Conservation (phyloP, 2,888 invertebrate genomes). For the Urechis unicinctus region DNA sequence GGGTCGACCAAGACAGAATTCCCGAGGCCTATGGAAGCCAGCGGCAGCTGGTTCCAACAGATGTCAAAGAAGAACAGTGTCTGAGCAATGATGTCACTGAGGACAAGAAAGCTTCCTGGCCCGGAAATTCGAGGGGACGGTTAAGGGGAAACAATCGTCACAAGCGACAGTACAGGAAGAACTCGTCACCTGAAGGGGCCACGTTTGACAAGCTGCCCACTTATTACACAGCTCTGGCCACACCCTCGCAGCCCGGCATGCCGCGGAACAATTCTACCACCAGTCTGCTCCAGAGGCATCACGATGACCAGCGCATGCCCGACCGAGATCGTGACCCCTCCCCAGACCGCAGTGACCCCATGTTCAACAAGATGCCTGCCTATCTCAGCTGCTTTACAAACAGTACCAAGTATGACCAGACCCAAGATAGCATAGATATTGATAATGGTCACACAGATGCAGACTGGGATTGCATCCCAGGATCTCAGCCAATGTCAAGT, state of each 20-base stretch:
- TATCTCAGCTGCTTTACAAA: conserved; percentile 45
- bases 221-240: conserved; percentile 35
- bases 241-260: conserved; percentile 26
- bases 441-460: too few species aligned
- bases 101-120: neutral
- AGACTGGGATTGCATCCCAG: too few species aligned
- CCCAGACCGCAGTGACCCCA: conserved; percentile 16
- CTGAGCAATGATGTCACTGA: neutral
- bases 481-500: too few species aligned
- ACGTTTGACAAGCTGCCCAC: conserved; percentile 38
- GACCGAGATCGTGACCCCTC: conserved; percentile 28
- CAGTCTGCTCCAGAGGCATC: neutral
- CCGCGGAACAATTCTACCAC: neutral
- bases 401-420: conserved; percentile 38
- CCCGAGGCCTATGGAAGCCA: neutral
- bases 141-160: neutral
- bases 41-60: neutral
- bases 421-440: too few species aligned
- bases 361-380: conserved; percentile 34
- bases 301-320: conserved; percentile 12
- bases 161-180: neutral
- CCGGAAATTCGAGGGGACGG: conserved; percentile 7
- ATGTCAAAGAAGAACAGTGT: neutral
- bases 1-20: neutral
- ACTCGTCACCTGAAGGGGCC: neutral